Evolutionary conservation across 2,888 invertebrate genomes (phyloP).

Genomic region (Volucella bombylans): DNA sequence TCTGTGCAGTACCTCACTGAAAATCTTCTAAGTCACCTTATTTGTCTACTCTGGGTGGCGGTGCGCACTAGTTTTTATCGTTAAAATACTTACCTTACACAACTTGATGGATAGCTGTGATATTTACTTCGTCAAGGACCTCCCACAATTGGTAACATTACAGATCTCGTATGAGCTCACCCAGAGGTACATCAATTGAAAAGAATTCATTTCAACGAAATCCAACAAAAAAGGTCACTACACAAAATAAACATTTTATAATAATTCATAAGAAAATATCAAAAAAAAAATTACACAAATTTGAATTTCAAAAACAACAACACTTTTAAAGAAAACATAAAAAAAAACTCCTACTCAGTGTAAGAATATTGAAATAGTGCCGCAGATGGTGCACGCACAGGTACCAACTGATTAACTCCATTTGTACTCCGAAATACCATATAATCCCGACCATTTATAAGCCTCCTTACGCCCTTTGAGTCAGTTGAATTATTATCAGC

Average conservation of each 20-base stretch:
- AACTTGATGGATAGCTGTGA: too few species aligned
- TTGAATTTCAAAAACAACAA: slow-evolving; percentile 12
- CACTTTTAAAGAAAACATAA: not conserved
- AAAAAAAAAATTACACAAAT: slow-evolving; percentile 33
- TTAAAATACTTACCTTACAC: too few species aligned
- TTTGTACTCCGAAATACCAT: slow-evolving; percentile 86
- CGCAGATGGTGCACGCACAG: slow-evolving; percentile 89
- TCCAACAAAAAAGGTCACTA: slow-evolving; percentile 6
- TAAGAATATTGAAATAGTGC: slow-evolving; percentile 87
- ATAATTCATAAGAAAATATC: slow-evolving; percentile 16
- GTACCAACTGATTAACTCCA: slow-evolving; percentile 88
- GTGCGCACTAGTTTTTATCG: too few species aligned
- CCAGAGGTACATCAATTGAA: not conserved
- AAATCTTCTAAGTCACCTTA: too few species aligned
- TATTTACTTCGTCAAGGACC: too few species aligned
- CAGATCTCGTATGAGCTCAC: too few species aligned
- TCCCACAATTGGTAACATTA: too few species aligned
- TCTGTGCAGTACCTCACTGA: too few species aligned
- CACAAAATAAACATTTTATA: slow-evolving; percentile 58
- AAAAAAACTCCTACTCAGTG: slow-evolving; percentile 77
- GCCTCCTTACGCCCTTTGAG: slow-evolving; percentile 82
- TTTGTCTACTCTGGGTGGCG: too few species aligned
- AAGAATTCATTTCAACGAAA: not conserved
- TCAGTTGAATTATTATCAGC: slow-evolving; percentile 50
- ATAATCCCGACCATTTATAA: slow-evolving; percentile 90